Evolutionary conservation across 2,113 vertebrate species (phyloP).

Genomic region (Tyrannus savana): DNA sequence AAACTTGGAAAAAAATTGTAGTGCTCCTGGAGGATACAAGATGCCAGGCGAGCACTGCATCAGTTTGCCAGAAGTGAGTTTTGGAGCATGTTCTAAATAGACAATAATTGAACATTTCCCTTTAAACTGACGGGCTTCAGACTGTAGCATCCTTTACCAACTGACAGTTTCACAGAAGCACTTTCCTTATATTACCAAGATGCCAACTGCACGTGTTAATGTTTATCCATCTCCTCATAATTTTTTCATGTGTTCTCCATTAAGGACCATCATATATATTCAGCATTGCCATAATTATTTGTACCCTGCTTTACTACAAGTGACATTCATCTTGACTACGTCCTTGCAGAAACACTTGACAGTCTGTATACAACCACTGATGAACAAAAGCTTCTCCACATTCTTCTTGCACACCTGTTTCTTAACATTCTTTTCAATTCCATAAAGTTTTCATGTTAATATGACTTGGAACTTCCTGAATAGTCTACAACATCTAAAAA

Average conservation of each 20-base stretch:
- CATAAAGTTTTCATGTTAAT: background rate
- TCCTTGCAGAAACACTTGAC: background rate
- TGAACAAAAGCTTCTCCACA: background rate
- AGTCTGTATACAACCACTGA: background rate
- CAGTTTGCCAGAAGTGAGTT: background rate
- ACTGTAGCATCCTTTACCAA: background rate
- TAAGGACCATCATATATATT: background rate
- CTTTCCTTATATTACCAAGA: background rate
- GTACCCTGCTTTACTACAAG: background rate
- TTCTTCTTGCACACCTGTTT: background rate
- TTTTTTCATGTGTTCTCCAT: background rate
- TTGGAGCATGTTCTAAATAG: background rate
- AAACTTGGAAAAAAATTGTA: background rate
- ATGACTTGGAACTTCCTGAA: background rate
- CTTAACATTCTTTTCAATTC: background rate
- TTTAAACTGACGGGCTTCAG: background rate
- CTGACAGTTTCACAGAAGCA: background rate
- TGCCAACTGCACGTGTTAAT: background rate
- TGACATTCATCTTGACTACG: background rate
- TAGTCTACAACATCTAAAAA: rapidly evolving
- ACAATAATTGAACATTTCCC: background rate
- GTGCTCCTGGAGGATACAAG: background rate
- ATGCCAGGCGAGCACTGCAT: background rate
- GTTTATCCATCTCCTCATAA: background rate
- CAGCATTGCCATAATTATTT: background rate